A percentile compares a stretch with the other conserved stretches of the same genome.
Conservation (phyloP, 2,113 vertebrate genomes). For the Bubo scandiacus region DNA sequence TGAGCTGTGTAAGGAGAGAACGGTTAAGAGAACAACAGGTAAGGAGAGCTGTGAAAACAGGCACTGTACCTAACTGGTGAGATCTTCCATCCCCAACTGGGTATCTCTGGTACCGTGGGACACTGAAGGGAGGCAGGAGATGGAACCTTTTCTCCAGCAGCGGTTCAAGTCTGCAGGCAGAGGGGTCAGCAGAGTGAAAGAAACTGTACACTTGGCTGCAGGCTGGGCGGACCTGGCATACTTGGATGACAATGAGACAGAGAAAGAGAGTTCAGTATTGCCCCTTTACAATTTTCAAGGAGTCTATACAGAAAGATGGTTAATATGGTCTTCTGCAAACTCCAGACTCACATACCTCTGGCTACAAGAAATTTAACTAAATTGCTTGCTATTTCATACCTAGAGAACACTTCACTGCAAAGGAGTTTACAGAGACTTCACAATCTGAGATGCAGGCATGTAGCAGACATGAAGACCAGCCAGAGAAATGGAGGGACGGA, state of each 20-base stretch:
- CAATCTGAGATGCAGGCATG: not conserved
- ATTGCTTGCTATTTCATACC: not conserved
- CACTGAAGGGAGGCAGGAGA: slow-evolving; percentile 76
- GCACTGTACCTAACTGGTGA: slow-evolving; percentile 75
- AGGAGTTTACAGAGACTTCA: not conserved
- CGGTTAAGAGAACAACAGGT: not conserved
- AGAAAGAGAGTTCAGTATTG: not conserved
- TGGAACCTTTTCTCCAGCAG: slow-evolving; percentile 80
- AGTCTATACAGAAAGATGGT: not conserved
- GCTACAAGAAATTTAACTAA: not conserved
- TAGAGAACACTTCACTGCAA: not conserved
- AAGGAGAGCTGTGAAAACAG: not conserved
- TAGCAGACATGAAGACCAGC: not conserved
- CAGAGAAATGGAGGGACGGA: not conserved
- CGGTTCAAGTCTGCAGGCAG: slow-evolving; percentile 79
- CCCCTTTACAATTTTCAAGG: not conserved
- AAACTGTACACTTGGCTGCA: slow-evolving; percentile 83
- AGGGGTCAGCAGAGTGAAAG: slow-evolving; percentile 83
- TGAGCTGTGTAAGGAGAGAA: not conserved
- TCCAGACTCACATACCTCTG: not conserved
- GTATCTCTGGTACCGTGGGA: slow-evolving; percentile 82
- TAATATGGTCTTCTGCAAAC: not conserved
- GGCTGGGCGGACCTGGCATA: slow-evolving; percentile 77
- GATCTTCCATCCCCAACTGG: slow-evolving; percentile 79
- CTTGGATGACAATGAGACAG: slow-evolving; percentile 41